These are phyloP conservation scores for Yponomeuta evonymella DNA, from an alignment of 2,888 invertebrate genomes.

Conservation along the genomic window DNA sequence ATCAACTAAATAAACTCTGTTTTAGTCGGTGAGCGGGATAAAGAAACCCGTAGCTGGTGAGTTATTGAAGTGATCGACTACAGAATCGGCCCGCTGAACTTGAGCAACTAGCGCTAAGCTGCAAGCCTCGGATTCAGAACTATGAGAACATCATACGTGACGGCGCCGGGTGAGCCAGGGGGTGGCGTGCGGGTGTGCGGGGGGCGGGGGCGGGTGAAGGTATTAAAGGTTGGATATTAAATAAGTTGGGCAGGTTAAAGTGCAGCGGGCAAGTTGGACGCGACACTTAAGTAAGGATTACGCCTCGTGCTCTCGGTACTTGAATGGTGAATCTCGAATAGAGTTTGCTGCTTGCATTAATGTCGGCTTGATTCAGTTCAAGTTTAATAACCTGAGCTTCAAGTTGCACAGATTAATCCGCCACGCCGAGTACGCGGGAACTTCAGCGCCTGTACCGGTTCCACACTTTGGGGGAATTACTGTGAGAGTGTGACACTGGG, in stretches of 20 bases:
- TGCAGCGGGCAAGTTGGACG: conserved; percentile 11
- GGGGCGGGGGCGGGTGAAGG: conserved; percentile 21
- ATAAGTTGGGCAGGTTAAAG: conserved; percentile 32
- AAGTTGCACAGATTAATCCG: neutral
- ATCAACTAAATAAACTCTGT: too few species aligned
- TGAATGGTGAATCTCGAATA: neutral
- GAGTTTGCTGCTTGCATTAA: conserved; percentile 5
- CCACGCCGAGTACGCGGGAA: neutral
- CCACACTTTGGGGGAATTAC: too few species aligned
- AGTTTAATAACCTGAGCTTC: conserved; percentile 3
- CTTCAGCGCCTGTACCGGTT: too few species aligned
- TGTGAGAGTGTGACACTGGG: too few species aligned
- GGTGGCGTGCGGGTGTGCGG: conserved; percentile 14
- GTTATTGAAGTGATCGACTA: neutral
- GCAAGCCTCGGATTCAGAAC: conserved; percentile 21
- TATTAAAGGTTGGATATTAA: conserved; percentile 40
- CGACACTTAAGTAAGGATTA: conserved; percentile 9
- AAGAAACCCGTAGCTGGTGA: neutral
- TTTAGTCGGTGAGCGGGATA: neutral
- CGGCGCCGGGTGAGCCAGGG: conserved; percentile 21
- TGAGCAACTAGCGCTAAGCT: conserved; percentile 7
- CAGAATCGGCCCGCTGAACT: neutral
- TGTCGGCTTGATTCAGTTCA: conserved; percentile 6
- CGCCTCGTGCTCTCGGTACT: neutral
- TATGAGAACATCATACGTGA: conserved; percentile 17